Conservation (phyloP, 2,888 invertebrate species). For the Trichogramma evanescens region DNA sequence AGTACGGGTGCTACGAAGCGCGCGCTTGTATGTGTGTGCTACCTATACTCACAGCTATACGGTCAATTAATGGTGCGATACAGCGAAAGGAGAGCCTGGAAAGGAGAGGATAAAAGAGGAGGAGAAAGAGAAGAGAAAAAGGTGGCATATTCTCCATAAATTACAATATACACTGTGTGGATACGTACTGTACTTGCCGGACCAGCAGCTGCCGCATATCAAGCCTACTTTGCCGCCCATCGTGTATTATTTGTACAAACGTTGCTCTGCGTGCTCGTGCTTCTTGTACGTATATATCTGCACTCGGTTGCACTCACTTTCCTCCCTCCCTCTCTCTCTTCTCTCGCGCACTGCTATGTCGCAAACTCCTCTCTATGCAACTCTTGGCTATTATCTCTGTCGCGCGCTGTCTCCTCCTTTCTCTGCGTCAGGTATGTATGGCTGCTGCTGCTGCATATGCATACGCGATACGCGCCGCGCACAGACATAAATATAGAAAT, state of each 20-base stretch:
- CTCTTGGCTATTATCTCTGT: background rate
- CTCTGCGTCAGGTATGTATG: no score
- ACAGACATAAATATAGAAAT: no score
- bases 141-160: background rate
- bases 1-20: no score
- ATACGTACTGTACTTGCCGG: slow-evolving; percentile 44
- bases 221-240: slow-evolving; percentile 47
- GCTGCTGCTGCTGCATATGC: no score
- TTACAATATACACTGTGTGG: background rate
- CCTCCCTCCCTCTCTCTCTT: background rate
- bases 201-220: slow-evolving; percentile 47
- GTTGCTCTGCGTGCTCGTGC: background rate
- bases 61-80: no score
- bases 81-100: no score
- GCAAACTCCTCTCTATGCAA: no score
- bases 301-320: background rate
- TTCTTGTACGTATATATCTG: background rate
- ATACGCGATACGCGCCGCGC: no score
- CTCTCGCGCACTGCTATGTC: background rate
- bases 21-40: no score
- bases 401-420: background rate
- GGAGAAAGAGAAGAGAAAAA: background rate
- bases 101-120: background rate
- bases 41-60: no score
- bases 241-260: slow-evolving; percentile 10